Conservation (phyloP, 2,113 vertebrate species). For the Baryphthengus martii region DNA sequence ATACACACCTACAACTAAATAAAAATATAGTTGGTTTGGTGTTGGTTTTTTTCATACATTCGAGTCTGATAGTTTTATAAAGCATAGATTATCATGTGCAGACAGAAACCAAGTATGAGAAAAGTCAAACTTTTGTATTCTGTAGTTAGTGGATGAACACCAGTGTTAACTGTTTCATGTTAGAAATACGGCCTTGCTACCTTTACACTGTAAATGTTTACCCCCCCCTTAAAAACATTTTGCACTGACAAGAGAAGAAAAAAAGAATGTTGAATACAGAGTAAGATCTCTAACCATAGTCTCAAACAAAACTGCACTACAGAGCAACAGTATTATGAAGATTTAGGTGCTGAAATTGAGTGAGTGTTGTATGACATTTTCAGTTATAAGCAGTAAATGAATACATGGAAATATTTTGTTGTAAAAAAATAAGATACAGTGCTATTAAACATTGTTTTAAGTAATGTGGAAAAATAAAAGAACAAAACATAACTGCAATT, state of each 20-base stretch:
- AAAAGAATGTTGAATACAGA: background rate
- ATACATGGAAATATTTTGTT: slow-evolving; percentile 46
- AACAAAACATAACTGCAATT: slow-evolving; percentile 16
- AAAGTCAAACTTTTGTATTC: background rate
- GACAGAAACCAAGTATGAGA: background rate
- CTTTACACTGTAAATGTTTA: background rate
- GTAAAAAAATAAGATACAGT: slow-evolving; percentile 49
- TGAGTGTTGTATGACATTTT: slow-evolving; percentile 16
- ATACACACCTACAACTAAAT: background rate
- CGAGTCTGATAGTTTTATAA: background rate
- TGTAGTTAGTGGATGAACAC: background rate
- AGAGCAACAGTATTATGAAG: background rate
- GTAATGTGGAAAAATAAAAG: slow-evolving; percentile 56
- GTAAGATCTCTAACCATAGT: background rate
- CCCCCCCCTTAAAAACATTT: background rate
- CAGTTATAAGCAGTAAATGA: background rate
- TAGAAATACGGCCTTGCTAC: background rate
- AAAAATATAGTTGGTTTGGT: background rate
- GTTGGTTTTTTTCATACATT: background rate
- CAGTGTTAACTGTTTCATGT: background rate
- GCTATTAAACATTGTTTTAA: slow-evolving; percentile 43
- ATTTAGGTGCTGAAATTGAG: slow-evolving; percentile 48
- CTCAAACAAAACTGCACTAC: background rate
- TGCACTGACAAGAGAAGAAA: background rate
- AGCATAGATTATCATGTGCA: background rate